phyloP scores from a whole-genome alignment of 2,797 vertebrate genomes.

The Dallia pectoralis region DNA sequence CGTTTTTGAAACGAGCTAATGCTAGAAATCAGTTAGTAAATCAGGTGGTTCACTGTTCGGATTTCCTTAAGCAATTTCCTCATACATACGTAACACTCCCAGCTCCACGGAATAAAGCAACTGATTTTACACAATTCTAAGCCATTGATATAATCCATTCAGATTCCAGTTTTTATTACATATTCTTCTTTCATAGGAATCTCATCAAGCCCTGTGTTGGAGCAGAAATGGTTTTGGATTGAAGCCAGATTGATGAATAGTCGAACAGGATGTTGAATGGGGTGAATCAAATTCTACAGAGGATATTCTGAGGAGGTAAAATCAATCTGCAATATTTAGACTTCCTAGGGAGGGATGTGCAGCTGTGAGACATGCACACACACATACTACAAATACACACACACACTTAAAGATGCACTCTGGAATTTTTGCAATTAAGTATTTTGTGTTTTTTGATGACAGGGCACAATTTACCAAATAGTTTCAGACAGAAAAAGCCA shows the following conservation, averaged over 20 bases:
- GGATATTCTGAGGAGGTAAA: not conserved
- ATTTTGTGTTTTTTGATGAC: too few species aligned
- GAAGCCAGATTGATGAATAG: conserved; percentile 7
- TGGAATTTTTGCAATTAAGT: too few species aligned
- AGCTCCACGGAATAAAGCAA: not conserved
- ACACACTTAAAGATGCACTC: not conserved
- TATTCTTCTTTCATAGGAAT: not conserved
- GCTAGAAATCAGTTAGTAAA: not conserved
- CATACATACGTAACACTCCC: not conserved
- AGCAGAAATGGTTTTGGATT: not conserved
- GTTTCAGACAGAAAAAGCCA: too few species aligned
- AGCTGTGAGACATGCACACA: not conserved
- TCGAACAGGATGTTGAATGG: conserved; percentile 6
- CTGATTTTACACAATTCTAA: not conserved
- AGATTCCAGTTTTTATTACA: not conserved
- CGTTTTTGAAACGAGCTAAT: not conserved
- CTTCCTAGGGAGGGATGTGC: not conserved
- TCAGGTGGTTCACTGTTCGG: not conserved
- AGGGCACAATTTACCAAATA: too few species aligned
- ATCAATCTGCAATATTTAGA: not conserved
- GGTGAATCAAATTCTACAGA: not conserved
- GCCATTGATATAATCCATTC: not conserved
- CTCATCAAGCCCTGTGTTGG: not conserved
- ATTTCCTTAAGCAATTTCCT: not conserved
- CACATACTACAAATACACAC: not conserved